Conservation (phyloP, 1,140 invertebrate genomes). For the Ostrea edulis region DNA sequence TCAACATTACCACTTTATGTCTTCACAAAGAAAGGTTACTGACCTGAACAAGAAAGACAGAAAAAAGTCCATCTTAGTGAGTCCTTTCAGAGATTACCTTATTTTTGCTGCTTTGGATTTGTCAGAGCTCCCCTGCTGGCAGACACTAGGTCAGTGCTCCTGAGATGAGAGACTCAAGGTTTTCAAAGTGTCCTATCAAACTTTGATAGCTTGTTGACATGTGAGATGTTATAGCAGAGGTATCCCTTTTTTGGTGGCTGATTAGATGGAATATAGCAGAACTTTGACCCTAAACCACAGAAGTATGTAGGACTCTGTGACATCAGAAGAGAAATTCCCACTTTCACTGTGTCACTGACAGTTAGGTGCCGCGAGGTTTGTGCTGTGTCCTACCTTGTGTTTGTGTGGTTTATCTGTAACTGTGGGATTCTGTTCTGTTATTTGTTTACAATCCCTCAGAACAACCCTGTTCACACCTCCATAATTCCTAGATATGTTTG, state of each 20-base stretch:
- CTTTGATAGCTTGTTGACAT: background rate
- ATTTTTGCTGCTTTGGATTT: background rate
- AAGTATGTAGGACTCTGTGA: background rate
- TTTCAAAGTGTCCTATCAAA: background rate
- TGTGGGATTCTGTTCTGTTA: background rate
- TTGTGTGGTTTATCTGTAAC: background rate
- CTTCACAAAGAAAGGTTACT: background rate
- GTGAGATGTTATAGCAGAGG: background rate
- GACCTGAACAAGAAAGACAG: background rate
- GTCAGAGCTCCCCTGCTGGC: background rate
- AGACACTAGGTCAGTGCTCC: background rate
- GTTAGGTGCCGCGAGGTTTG: background rate
- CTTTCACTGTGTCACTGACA: background rate
- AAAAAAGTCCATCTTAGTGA: background rate
- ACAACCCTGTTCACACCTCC: background rate
- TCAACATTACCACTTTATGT: background rate
- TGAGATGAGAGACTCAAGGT: background rate
- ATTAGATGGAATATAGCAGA: background rate
- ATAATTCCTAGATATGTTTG: background rate
- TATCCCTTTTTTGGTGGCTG: background rate
- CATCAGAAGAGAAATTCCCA: too few relatives aligned
- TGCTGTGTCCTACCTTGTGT: background rate
- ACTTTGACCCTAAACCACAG: background rate
- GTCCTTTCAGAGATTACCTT: too few relatives aligned
- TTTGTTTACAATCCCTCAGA: background rate